Base-by-base conservation (phyloP, 2,888 invertebrate genomes). In the Emmelina monodactyla region DNA sequence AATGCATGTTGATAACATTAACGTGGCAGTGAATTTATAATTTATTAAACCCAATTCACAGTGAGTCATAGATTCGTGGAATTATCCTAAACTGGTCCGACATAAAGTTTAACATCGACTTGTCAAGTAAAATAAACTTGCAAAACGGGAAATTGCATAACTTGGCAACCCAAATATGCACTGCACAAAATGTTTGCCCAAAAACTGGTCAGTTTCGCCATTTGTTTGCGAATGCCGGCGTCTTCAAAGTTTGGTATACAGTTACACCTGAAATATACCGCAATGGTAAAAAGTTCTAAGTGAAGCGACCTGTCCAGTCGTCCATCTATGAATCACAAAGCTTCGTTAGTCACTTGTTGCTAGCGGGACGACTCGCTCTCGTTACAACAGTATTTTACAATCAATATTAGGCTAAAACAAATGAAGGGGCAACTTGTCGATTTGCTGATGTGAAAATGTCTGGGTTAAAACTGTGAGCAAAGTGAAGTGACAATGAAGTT, bases 181-280 rank as follows among this genome's bases (percentile, higher is more conserved):
- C n/a, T n/a, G n/a, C n/a, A n/a, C n/a, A n/a, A n/a, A n/a, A n/a
- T n/a, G n/a, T n/a, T n/a, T n/a, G n/a, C n/a, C n/a, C n/a, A n/a
- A n/a, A n/a, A n/a, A n/a, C n/a, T n/a, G n/a, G n/a, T n/a, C n/a
- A n/a, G n/a, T n/a, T n/a, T n/a, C n/a, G n/a, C n/a, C n/a, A 19
- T 19, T 9, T 6, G 19, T 19, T 5, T 19, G 19, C 9, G 19
- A 19, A 19, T 19, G n/a, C 19, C 9, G 9, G 19, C 19, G 5
- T 19, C 19, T 19, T 6, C 5, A 19, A 9, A 19, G 9, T 19
- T 19, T 19, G 5, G 5, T 7, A 11, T 59, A 73, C 76, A 58
- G 76, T 76, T 69, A 69, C 41, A 38, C 42, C 47, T 45, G 50
- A 63, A 58, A 64, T 66, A 65, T 68, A 73, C 72, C 72, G 71